Conservation (phyloP, 2,888 invertebrate genomes). For the Molanna angustata region DNA sequence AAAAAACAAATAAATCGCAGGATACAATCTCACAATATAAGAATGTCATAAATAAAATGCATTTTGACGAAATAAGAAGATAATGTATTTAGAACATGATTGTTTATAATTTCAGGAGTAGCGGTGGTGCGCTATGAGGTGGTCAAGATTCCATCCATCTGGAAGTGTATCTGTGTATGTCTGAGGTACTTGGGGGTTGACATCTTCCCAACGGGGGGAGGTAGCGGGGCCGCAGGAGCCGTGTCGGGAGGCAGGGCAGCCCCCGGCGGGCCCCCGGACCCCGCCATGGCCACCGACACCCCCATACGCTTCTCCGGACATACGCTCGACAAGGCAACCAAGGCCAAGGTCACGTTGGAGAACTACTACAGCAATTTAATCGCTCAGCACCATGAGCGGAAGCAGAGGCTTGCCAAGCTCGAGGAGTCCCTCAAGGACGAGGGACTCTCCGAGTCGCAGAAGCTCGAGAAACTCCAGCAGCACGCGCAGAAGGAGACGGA, state of each 20-base stretch:
- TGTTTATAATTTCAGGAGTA: background rate
- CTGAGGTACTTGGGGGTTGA: slow-evolving; percentile 3
- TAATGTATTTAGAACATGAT: background rate
- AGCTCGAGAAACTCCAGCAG: slow-evolving; percentile 88
- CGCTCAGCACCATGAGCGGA: slow-evolving; percentile 95
- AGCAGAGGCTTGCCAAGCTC: slow-evolving; percentile 90
- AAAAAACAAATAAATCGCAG: too few relatives aligned
- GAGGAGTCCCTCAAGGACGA: slow-evolving; percentile 97
- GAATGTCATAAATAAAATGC: background rate
- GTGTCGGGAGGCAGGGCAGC: background rate
- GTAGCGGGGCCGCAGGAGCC: background rate
- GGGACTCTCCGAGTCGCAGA: slow-evolving; percentile 90
- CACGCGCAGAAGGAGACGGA: slow-evolving; percentile 99
- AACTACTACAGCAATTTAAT: slow-evolving; percentile 99
- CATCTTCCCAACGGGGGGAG: background rate
- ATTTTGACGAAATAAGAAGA: too few relatives aligned
- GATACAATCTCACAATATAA: background rate
- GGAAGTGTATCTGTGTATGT: slow-evolving; percentile 9
- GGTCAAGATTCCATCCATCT: slow-evolving; percentile 7
- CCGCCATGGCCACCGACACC: slow-evolving; percentile 63
- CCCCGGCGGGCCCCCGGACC: background rate
- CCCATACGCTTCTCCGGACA: slow-evolving; percentile 93
- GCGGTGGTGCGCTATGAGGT: slow-evolving; percentile 1
- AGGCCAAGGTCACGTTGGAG: slow-evolving; percentile 97
- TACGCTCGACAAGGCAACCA: slow-evolving; percentile 97